Evolutionary conservation across 2,113 vertebrate species (phyloP), one percentile per base, ranked within the genome.

Genomic region (Pelobates fuscus): DNA sequence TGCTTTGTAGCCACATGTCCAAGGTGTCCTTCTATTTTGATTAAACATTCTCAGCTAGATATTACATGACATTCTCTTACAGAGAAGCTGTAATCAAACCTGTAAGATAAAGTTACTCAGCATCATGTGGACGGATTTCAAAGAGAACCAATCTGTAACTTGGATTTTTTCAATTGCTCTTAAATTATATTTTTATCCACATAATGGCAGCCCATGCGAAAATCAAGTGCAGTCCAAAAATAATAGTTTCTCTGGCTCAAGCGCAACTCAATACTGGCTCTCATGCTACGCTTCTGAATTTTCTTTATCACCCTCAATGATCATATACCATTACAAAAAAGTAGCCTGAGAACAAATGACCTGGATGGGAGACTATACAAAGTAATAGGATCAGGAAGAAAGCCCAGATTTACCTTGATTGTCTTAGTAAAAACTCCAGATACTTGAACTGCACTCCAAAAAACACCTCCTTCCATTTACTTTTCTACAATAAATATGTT

Each of bases 251-350:
- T 60, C 32, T 70, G 58, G 23, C 58, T 71, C 32, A 24, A 41
- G 21, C 59, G 11, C 43, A 71, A n/a, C 43, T 62, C 29, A 62
- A 61, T 27, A 6, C 25, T 71, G 57, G 58, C 37, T 62, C 43
- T 49, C 41, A 11, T 6, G 46, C 69, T 61, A 52, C 61, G 69
- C 69, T 71, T 71, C 69, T 71, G 69, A 71, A 71, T 71, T 71
- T 44, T 30, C 57, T 49, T 61, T 62, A 61, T 61, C 69, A 71
- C 44, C 37, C 26, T 23, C 41, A 61, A 46, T 61, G 25, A 71
- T 25, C 37, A 71, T 62, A 62, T 62, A 52, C 24, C 32, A 46
- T 24, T 61, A 57, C 69, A 71, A 49, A 71, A 68, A 71, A 71
- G 58, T 58, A 71, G 58, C 4, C 69, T 71, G 58, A 24, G 58